phyloP scores from a whole-genome alignment of 2,113 vertebrate species.

The Himantopus leucocephalus region DNA sequence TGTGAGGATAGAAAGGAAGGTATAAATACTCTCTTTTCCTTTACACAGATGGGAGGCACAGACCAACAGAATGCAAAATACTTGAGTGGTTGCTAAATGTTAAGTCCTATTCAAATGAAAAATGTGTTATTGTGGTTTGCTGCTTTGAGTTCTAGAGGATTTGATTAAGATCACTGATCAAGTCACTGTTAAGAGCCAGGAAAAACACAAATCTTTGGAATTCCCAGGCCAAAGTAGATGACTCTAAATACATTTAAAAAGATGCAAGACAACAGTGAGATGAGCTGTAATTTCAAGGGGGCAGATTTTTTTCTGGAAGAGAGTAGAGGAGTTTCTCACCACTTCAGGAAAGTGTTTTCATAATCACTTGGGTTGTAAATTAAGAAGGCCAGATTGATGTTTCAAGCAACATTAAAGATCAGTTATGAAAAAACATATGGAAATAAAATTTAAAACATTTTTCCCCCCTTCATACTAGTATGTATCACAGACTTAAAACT shows the following conservation, averaged over 20 bases:
- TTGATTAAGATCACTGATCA: neutral
- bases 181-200: neutral
- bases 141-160: neutral
- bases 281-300: neutral
- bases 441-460: neutral
- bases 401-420: neutral
- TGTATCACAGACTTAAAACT: neutral
- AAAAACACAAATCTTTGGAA: neutral
- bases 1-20: conserved; percentile 20
- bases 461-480: neutral
- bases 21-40: conserved; percentile 19
- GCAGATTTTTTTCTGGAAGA: neutral
- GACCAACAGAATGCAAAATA: neutral
- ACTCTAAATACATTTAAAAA: neutral
- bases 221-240: neutral
- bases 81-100: neutral
- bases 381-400: neutral
- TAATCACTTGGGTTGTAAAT: neutral
- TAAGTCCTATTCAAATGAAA: neutral
- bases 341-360: neutral
- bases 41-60: conserved; percentile 28
- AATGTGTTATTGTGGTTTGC: neutral
- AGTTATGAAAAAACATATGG: neutral
- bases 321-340: neutral
- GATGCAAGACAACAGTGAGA: neutral